phyloP scores from a whole-genome alignment of 1,140 invertebrate species.

The Drosophila malerkotliana region DNA sequence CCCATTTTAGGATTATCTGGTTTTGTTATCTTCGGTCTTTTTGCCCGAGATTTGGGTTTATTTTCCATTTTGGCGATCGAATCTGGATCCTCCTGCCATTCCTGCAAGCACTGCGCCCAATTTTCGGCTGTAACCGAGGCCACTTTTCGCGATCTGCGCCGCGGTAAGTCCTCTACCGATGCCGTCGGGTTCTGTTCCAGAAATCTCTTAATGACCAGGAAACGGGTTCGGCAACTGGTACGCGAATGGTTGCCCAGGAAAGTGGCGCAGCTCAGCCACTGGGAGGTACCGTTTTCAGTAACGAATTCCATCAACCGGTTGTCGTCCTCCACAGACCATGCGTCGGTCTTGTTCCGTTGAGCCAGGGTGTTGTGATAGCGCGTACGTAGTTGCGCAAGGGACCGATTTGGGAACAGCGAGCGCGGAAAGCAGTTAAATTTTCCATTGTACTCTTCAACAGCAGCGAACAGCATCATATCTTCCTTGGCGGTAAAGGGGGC shows the following conservation, averaged over 20 bases:
- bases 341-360: constrained; percentile 71
- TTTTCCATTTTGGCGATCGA: constrained; percentile 11
- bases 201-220: constrained; percentile 80
- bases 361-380: constrained; percentile 84
- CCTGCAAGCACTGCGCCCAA: constrained; percentile 66
- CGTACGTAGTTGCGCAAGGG: constrained; percentile 85
- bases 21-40: neutral
- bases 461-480: constrained; percentile 86
- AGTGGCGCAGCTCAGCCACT: constrained; percentile 84
- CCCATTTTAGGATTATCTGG: neutral
- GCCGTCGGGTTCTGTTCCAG: constrained; percentile 74
- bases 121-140: constrained; percentile 58
- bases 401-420: constrained; percentile 85
- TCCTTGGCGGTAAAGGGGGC: constrained; percentile 85
- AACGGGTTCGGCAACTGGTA: constrained; percentile 85
- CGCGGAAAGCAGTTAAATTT: constrained; percentile 86
- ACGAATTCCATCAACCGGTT: constrained; percentile 82
- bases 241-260: constrained; percentile 84
- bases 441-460: constrained; percentile 86
- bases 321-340: constrained; percentile 85
- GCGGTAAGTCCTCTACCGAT: constrained; percentile 69
- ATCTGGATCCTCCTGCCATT: constrained; percentile 51
- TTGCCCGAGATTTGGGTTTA: neutral
- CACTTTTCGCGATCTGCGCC: constrained; percentile 37
- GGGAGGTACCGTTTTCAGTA: constrained; percentile 68